Evolutionary conservation across 2,888 invertebrate genomes (phyloP).

Genomic region (Panzeria rudis): DNA sequence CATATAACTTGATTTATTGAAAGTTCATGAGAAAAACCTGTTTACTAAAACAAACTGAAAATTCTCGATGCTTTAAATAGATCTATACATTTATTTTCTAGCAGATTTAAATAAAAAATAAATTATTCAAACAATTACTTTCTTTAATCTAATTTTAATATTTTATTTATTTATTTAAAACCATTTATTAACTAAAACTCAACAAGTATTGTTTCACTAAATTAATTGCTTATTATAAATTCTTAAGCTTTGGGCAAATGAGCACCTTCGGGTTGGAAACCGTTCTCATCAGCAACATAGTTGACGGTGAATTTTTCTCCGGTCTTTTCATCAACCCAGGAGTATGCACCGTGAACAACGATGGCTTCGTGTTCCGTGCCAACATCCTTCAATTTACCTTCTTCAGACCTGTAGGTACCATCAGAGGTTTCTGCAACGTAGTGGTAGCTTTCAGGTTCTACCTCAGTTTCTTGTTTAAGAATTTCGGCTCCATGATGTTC

Average conservation of each 20-base stretch:
- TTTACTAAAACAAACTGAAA: too few species aligned
- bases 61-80: too few species aligned
- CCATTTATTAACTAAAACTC: neutral
- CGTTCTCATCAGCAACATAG: conserved; percentile 79
- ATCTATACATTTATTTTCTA: too few species aligned
- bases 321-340: conserved; percentile 84
- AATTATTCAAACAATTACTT: neutral
- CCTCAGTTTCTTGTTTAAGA: conserved; percentile 67
- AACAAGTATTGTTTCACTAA: neutral
- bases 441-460: conserved; percentile 64
- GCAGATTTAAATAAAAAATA: neutral
- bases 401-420: conserved; percentile 84
- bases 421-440: conserved; percentile 82
- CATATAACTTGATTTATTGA: too few species aligned
- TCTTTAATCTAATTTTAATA: neutral
- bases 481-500: conserved; percentile 74
- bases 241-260: conserved; percentile 80
- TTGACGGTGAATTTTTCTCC: conserved; percentile 85
- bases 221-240: neutral
- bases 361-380: conserved; percentile 85
- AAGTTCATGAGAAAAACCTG: too few species aligned
- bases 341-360: conserved; percentile 84
- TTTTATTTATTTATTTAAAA: neutral
- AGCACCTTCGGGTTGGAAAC: conserved; percentile 83
- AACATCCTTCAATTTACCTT: conserved; percentile 84